Percentiles rank a stretch among this genome's conserved stretches.
Conservation (phyloP, 2,113 vertebrate species). For the Amphilophus citrinellus region DNA sequence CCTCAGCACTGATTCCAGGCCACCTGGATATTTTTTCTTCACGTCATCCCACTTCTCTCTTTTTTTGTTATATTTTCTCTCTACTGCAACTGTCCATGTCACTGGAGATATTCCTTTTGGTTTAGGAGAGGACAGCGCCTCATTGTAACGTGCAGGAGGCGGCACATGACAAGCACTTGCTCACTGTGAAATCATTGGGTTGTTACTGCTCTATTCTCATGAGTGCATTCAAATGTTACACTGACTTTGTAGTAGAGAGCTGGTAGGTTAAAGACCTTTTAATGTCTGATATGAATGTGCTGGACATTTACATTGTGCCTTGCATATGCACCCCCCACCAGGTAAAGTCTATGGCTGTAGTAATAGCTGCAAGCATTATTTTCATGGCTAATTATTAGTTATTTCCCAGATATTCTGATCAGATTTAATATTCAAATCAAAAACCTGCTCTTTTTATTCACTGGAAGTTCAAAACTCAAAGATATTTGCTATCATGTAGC, state of each 20-base stretch:
- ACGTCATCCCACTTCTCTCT: not conserved
- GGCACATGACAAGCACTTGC: not conserved
- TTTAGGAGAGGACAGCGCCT: not conserved
- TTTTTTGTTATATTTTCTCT: not conserved
- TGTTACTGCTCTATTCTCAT: slow-evolving; percentile 13
- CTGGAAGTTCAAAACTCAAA: not conserved
- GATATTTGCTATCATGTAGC: not conserved
- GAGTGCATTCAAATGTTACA: not conserved
- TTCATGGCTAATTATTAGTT: not conserved
- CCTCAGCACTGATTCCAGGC: not conserved
- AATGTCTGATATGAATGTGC: too few relatives aligned
- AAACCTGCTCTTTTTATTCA: not conserved
- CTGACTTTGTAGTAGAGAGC: not conserved
- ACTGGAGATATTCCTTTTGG: not conserved
- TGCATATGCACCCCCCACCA: too few relatives aligned
- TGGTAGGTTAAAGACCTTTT: not conserved
- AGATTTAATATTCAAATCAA: not conserved
- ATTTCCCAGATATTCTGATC: not conserved
- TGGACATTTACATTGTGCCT: too few relatives aligned
- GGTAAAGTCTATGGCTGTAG: not conserved
- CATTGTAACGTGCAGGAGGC: not conserved
- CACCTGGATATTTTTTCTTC: not conserved
- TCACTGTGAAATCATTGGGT: not conserved
- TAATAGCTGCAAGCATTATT: not conserved
- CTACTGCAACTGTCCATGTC: not conserved